phyloP scores from a whole-genome alignment of 2,797 vertebrate species.

The Pitangus sulphuratus region DNA sequence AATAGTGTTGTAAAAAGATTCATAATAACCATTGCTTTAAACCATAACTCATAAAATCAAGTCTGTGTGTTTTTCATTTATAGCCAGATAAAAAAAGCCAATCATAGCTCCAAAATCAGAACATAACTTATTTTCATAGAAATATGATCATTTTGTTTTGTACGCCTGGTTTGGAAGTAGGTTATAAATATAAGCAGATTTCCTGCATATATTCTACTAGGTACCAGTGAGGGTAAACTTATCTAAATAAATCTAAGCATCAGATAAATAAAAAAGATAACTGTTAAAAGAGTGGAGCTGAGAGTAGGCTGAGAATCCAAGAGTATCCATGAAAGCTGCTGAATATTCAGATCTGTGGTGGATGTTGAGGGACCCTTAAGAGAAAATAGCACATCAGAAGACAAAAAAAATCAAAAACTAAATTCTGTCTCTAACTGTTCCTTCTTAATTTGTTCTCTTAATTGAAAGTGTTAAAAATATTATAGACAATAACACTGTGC shows the following conservation, averaged over 20 bases:
- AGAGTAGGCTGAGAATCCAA: neutral
- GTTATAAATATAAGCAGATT: neutral
- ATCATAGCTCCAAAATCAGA: neutral
- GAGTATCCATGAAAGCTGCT: neutral
- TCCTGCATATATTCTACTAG: neutral
- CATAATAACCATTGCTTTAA: neutral
- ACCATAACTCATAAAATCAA: conserved; percentile 1
- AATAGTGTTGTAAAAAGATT: neutral
- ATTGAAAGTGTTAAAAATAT: neutral
- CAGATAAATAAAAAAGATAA: neutral
- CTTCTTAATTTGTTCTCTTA: neutral
- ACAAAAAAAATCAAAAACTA: neutral
- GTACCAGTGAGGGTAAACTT: neutral
- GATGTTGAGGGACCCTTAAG: neutral
- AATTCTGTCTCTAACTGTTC: neutral
- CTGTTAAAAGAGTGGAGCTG: neutral
- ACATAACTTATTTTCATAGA: neutral
- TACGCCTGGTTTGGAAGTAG: neutral
- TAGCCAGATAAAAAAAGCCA: neutral
- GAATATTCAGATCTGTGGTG: neutral
- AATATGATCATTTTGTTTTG: neutral
- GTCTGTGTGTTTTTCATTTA: conserved; percentile 8
- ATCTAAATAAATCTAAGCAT: neutral
- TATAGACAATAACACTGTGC: neutral
- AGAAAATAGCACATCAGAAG: neutral